These are phyloP conservation scores for Epizoanthus illoricatus DNA, from an alignment of 92 coral and sea anemone genomes.

Conservation along the genomic window DNA sequence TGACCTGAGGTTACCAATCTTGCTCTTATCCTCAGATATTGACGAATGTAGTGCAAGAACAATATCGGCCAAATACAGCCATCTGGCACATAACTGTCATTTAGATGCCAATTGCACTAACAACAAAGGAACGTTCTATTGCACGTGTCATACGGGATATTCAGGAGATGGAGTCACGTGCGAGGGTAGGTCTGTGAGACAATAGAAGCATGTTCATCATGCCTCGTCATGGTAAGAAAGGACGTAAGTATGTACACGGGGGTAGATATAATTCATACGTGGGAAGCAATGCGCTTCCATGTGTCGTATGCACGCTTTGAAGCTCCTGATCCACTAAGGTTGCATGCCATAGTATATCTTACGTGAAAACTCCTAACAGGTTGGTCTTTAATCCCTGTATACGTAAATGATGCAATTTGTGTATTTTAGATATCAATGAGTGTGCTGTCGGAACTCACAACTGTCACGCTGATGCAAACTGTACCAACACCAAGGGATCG, in stretches of 20 bases:
- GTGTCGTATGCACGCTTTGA: conserved; percentile 5
- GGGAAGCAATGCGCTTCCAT: neutral
- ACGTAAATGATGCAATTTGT: neutral
- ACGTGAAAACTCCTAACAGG: neutral
- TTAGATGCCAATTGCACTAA: conserved; percentile 48
- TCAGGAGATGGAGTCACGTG: conserved; percentile 35
- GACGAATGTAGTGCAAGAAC: neutral
- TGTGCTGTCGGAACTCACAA: conserved; percentile 11
- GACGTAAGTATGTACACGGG: conserved; percentile 11
- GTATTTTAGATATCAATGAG: conserved; percentile 22
- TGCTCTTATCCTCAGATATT: neutral
- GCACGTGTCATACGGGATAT: conserved; percentile 40
- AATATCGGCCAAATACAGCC: neutral
- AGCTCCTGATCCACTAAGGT: conserved; percentile 30
- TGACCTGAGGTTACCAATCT: neutral
- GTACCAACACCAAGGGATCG: conserved; percentile 57
- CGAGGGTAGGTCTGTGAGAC: conserved; percentile 36
- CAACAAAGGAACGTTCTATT: conserved; percentile 36
- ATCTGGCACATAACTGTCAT: conserved; percentile 25
- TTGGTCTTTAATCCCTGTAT: neutral
- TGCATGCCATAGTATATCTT: neutral
- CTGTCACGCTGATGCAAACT: conserved; percentile 35
- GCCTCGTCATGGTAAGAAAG: conserved; percentile 22
- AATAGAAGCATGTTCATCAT: neutral
- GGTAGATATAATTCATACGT: neutral